Base-by-base conservation (phyloP, 2,888 invertebrate species). In the Cephus pygmeus region DNA sequence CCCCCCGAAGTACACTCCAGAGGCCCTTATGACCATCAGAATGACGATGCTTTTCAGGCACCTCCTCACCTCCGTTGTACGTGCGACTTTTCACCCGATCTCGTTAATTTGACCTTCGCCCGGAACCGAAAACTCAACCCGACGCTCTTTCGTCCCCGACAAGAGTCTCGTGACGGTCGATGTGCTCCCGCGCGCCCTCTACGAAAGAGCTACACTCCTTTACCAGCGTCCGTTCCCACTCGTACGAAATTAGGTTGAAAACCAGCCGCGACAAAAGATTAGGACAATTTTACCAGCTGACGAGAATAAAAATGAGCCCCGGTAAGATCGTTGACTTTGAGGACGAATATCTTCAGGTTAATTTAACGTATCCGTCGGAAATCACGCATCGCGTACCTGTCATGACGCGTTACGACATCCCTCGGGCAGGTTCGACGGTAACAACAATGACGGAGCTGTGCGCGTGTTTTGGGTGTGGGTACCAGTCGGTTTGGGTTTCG, bases 351-450 rank as follows among this genome's bases (percentile, higher is more conserved):
- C 23, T 56, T 56, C 9, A 9, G 23, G 40, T 56, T 2, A 23
- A 23, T 56, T 56, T 23, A 23, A 56, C 40, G 40, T 9, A 23
- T 23, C 23, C 40, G 23, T 56, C 40, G 76, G 23, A 34, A 73
- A 73, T 15, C 74, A 34, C 23, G 74, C 12, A n/a, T 12, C 12
- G 31, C 34, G 35, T 1, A 35, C 23, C 74, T 73, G 74, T 23
- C 74, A 9, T 69, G 75, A 74, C 71, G 76, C 76, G 40, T 34
- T 30, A 73, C 40, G 75, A 76, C 73, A 73, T 77, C 77, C 77
- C 77, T 73, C 56, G 75, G 75, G 75, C n/a, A 40, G 15, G 76
- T 77, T 31, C 79, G 73, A 83, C 80, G 76, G 71, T 75, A 73
- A 73, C 74, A 34, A 73, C 74, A 73, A 73, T 73, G 74, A 33